phyloP scores from a whole-genome alignment of 2,888 invertebrate genomes.

The Trichogramma dendrolimi region DNA sequence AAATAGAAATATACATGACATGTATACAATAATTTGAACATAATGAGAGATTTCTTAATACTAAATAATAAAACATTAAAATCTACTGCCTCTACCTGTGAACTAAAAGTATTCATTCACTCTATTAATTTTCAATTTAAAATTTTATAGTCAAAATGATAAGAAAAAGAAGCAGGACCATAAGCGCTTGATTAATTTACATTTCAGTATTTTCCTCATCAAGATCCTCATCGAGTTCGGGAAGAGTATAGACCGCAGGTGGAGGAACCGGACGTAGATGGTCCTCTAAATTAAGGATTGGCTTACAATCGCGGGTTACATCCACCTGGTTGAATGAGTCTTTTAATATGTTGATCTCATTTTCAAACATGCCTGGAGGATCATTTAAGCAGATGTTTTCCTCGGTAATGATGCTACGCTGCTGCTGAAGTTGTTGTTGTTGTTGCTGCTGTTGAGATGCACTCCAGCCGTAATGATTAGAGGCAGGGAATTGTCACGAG shows the following conservation, averaged over 20 bases:
- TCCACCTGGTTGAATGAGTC: slow-evolving; percentile 51
- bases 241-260: slow-evolving; percentile 48
- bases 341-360: slow-evolving; percentile 50
- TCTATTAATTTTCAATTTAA: too few relatives aligned
- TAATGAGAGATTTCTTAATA: too few relatives aligned
- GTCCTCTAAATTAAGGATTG: slow-evolving; percentile 48
- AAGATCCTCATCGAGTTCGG: slow-evolving; percentile 49
- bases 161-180: neutral
- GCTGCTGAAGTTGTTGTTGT: slow-evolving; percentile 43
- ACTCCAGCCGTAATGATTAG: slow-evolving; percentile 44
- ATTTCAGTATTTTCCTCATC: slow-evolving; percentile 50
- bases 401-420: slow-evolving; percentile 43
- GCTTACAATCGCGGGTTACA: slow-evolving; percentile 50
- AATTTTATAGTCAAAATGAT: neutral
- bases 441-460: slow-evolving; percentile 43
- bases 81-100: too few relatives aligned
- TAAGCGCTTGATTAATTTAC: slow-evolving; percentile 34
- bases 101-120: too few relatives aligned
- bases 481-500: slow-evolving; percentile 68
- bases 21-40: too few relatives aligned
- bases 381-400: slow-evolving; percentile 46
- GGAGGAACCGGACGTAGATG: slow-evolving; percentile 36
- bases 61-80: too few relatives aligned
- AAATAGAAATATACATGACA: too few relatives aligned
- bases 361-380: slow-evolving; percentile 48